phyloP scores from a whole-genome alignment of 2,888 invertebrate species.

The Sesia bembeciformis region DNA sequence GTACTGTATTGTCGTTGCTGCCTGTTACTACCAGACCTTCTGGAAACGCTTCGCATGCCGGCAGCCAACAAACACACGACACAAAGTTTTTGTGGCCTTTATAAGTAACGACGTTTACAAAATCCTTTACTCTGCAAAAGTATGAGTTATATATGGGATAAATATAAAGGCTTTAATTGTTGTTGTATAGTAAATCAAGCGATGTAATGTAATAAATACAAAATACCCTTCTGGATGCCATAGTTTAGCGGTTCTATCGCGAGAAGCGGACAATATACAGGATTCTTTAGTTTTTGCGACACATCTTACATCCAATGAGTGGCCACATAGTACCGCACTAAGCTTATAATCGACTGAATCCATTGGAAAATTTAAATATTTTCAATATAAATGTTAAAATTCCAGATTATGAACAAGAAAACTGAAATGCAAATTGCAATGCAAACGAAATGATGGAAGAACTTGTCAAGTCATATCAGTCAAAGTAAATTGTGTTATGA shows the following conservation, averaged over 20 bases:
- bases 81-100: slow-evolving; percentile 91
- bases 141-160: not conserved
- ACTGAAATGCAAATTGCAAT: slow-evolving; percentile 31
- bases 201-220: not conserved
- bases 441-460: slow-evolving; percentile 1
- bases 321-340: slow-evolving; percentile 84
- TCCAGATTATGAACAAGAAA: slow-evolving; percentile 7
- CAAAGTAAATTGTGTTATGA: too few species aligned
- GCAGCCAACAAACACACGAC: slow-evolving; percentile 84
- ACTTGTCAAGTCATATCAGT: slow-evolving; percentile 46
- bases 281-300: slow-evolving; percentile 79
- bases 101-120: slow-evolving; percentile 78
- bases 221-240: slow-evolving; percentile 85
- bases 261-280: slow-evolving; percentile 88
- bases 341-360: slow-evolving; percentile 81
- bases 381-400: slow-evolving; percentile 3
- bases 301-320: slow-evolving; percentile 89
- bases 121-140: slow-evolving; percentile 71
- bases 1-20: slow-evolving; percentile 89
- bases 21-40: slow-evolving; percentile 90
- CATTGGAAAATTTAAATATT: slow-evolving; percentile 33
- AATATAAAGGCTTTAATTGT: not conserved
- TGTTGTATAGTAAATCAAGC: not conserved
- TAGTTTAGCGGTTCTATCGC: slow-evolving; percentile 89
- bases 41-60: slow-evolving; percentile 79